Base-by-base conservation (phyloP, 2,797 vertebrate species). In the Mormyrops boulengeri region DNA sequence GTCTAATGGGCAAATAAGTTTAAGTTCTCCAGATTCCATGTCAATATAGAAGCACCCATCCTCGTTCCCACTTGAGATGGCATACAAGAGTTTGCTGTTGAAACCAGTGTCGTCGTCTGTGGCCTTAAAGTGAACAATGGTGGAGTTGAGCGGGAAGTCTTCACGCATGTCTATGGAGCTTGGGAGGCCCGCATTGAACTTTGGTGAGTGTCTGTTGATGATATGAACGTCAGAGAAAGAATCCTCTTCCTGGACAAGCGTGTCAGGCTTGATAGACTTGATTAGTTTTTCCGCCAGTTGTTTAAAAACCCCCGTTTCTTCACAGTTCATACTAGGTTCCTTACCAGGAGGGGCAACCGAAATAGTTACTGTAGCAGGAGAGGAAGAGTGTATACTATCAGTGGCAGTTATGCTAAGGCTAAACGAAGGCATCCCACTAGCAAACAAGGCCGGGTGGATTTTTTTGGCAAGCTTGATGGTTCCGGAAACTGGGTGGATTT, bases 31-130 rank as follows among this genome's bases (percentile, higher is more conserved):
- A 0, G 96, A 95, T 92, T 98, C 97, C n/a, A 95, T 95, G 89
- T 97, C 97, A 88, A 99, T 96, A 62, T 94, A 94, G 94, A 99
- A 99, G 91, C 98, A 97, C 9, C 97, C 97, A 7, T 97, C 97
- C 14, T 98, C 97, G 2, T 98, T 99, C 89, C 98, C 99, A n/a
- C 96, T 96, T 26, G 97, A 96, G 90, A 99, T 96, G 57, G 96
- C 94, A 14, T 97, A 99, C 55, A 98, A 96, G 85, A 99, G 91
- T 91, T 96, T 97, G 34, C 98, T 95, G 7, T 97, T 98, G 89
- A 98, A 98, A 38, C 97, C 97, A 9, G 96, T 92, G 91, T 99
- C 99, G 0, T 93, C 91, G 91, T 99, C 99, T 0, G 92, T 94
- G n/a, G 97, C 98, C 88, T 95, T 96, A 92, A 99, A 95, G 57